Conservation (phyloP, 2,888 invertebrate species). For the Mesochorus sp. region DNA sequence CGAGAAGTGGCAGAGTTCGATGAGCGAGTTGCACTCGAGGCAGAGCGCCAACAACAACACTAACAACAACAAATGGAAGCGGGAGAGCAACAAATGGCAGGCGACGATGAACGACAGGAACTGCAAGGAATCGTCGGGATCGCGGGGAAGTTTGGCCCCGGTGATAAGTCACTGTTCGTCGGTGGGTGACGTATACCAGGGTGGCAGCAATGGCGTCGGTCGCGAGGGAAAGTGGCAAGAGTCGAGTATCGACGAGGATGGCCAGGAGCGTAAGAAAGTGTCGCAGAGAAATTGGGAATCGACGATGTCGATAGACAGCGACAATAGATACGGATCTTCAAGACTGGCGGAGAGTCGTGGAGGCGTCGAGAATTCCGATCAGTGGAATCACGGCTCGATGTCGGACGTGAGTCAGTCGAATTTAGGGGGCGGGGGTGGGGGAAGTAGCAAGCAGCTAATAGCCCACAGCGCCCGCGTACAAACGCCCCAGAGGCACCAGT, state of each 20-base stretch:
- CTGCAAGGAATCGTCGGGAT: conserved; percentile 64
- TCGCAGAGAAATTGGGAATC: conserved; percentile 66
- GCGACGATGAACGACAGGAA: conserved; percentile 77
- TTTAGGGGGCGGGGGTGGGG: conserved; percentile 71
- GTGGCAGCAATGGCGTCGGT: no score
- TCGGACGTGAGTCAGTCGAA: conserved; percentile 76
- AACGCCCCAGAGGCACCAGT: conserved; percentile 90
- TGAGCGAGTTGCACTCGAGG: conserved; percentile 85
- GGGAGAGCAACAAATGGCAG: conserved; percentile 74
- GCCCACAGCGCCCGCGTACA: conserved; percentile 90
- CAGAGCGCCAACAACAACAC: conserved; percentile 64
- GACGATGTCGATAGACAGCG: conserved; percentile 66
- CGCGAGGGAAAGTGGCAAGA: conserved; percentile 75
- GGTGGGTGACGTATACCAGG: conserved; percentile 67
- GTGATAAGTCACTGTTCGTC: conserved; percentile 71
- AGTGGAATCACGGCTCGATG: conserved; percentile 77
- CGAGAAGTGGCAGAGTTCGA: conserved; percentile 85
- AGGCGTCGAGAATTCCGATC: conserved; percentile 69
- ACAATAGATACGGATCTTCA: no score
- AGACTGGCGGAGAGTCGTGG: conserved; percentile 54
- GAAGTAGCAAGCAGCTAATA: conserved; percentile 84
- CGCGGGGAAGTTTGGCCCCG: conserved; percentile 65
- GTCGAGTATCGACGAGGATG: conserved; percentile 73
- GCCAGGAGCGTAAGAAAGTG: conserved; percentile 62
- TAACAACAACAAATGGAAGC: conserved; percentile 69